A percentile compares a stretch with the other conserved stretches of the same genome.
phyloP scores from a whole-genome alignment of 92 coral and sea anemone genomes.

The Phymanthus crucifer region DNA sequence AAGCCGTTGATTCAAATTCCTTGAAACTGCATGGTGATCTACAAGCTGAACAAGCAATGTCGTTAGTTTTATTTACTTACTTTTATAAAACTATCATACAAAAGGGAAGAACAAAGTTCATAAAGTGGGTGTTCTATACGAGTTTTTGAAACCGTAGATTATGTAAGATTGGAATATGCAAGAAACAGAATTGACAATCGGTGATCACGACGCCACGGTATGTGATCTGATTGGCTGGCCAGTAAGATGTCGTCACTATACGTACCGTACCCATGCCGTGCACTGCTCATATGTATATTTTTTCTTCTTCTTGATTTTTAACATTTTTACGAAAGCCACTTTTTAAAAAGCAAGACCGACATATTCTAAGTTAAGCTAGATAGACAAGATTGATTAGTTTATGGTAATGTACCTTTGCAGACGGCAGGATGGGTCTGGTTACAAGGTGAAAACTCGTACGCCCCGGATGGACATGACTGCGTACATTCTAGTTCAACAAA shows the following conservation, averaged over 20 bases:
- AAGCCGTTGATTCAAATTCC: slow-evolving; percentile 73
- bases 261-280: neutral
- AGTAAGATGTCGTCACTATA: neutral
- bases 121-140: no score
- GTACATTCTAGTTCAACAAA: slow-evolving; percentile 45
- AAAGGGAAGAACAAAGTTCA: no score
- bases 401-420: slow-evolving; percentile 59
- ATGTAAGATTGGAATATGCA: no score
- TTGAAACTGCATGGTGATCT: slow-evolving; percentile 65
- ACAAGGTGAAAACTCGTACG: slow-evolving; percentile 52
- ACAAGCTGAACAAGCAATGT: slow-evolving; percentile 46
- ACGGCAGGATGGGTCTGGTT: slow-evolving; percentile 65
- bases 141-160: no score
- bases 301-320: no score
- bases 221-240: neutral
- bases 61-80: no score
- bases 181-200: no score
- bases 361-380: neutral
- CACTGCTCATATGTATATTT: neutral
- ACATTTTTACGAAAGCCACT: no score
- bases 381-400: neutral
- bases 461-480: slow-evolving; percentile 47
- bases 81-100: no score
- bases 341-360: no score
- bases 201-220: no score